Evolutionary conservation across 2,113 vertebrate genomes (phyloP).

Genomic region (Hyla sarda): DNA sequence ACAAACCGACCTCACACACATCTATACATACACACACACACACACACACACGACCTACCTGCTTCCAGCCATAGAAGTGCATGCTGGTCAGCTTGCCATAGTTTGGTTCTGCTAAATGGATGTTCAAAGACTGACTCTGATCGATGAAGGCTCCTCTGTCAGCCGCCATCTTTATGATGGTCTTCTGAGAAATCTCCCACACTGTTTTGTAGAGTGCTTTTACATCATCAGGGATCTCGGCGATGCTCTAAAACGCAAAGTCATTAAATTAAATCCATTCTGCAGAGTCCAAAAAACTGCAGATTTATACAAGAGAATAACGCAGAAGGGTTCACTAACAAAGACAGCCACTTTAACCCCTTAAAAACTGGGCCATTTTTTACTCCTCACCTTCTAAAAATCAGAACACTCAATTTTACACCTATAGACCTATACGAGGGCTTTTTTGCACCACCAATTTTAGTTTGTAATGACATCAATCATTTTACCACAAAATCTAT

Average conservation of each 20-base stretch:
- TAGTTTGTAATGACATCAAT: no score
- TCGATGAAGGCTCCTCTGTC: constrained; percentile 95
- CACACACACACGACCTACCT: constrained; percentile 72
- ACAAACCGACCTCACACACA: no score
- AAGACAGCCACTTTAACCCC: not conserved
- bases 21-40: no score
- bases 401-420: no score
- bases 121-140: constrained; percentile 97
- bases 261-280: no score
- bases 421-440: no score
- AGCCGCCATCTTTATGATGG: constrained; percentile 91
- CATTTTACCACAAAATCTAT: no score
- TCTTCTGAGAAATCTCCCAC: constrained; percentile 98
- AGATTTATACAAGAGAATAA: no score
- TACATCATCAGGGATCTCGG: constrained; percentile 86
- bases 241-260: constrained; percentile 74
- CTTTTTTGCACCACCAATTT: no score
- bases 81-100: constrained; percentile 97
- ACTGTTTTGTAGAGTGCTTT: constrained; percentile 97
- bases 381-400: no score
- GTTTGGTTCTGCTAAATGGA: constrained; percentile 95
- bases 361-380: no score
- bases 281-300: no score
- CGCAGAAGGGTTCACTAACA: not conserved
- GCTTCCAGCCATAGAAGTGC: constrained; percentile 98